Base-by-base conservation (phyloP, 2,888 invertebrate species). In the Steinernema scapterisci region DNA sequence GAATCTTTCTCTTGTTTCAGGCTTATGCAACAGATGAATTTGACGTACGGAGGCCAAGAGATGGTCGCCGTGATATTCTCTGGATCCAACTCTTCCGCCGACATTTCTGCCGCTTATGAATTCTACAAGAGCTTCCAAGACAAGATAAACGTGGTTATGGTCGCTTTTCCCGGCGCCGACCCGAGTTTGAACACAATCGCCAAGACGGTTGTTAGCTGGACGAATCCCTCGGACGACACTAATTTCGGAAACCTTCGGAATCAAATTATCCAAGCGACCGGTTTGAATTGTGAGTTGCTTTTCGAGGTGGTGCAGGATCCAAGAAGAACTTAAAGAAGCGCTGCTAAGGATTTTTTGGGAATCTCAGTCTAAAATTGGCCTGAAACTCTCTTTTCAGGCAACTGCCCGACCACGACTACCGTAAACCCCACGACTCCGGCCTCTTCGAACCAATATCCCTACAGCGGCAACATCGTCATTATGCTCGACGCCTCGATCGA, bases 401-500 rank as follows among this genome's bases (percentile, higher is more conserved):
- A 5, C 27, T 63, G 63, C 52, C 48, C 48, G 16, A 31, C 31
- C 31, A 21, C 63, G 27, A 63, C 63, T 27, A 5, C n/a, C n/a
- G n/a, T n/a, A n/a, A n/a, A n/a, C n/a, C n/a, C n/a, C n/a, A n/a
- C n/a, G n/a, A n/a, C 63, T 31, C 31, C 31, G 3, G 48, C 48
- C 5, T 16, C 48, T 13, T 48, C 48, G 7, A 48, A 48, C 11
- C 52, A 52, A 23, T 21, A 5, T 1, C 63, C 63, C 63, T 63
- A 63, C 31, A 38, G 25, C 16, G 63, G 63, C 27, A 27, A 63
- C 2, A 27, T 63, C 63, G 31, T 31, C 1, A 31, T 63, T 31
- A 63, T 63, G 63, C 27, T 63, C 3, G 63, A 63, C 63, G 63
- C 31, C 16, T 63, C 63, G 3, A 16, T 6, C 31, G 63, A 63